phyloP scores from a whole-genome alignment of 1,140 invertebrate species.

The Zaprionus gabonicus region DNA sequence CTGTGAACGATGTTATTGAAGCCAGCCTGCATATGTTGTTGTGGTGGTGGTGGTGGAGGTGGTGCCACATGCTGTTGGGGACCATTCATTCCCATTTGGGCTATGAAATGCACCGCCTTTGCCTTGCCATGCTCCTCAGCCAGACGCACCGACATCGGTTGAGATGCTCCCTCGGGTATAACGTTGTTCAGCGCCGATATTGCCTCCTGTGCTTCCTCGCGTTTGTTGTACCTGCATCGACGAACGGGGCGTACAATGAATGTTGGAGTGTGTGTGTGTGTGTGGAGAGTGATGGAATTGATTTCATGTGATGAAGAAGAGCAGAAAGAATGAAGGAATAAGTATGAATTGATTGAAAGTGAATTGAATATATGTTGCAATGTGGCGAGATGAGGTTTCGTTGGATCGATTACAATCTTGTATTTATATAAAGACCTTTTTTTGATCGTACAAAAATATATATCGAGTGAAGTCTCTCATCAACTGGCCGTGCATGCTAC shows the following conservation, averaged over 20 bases:
- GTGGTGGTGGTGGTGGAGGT: constrained; percentile 36
- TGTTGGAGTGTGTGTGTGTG: constrained; percentile 10
- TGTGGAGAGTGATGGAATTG: background rate
- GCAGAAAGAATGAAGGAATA: constrained; percentile 13
- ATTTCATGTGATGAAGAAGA: background rate
- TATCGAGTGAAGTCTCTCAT: background rate
- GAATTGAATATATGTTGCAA: background rate
- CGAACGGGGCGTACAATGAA: constrained; percentile 9
- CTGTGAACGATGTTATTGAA: constrained; percentile 84
- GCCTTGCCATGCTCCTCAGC: constrained; percentile 97
- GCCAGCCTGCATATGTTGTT: constrained; percentile 63
- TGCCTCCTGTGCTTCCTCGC: constrained; percentile 94
- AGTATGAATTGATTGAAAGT: background rate
- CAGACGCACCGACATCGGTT: constrained; percentile 92
- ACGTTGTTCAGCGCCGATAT: constrained; percentile 94
- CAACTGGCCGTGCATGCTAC: constrained; percentile 33
- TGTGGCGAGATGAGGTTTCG: background rate
- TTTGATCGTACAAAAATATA: background rate
- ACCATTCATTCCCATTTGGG: constrained; percentile 72
- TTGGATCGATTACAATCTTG: constrained; percentile 6
- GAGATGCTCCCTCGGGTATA: constrained; percentile 92
- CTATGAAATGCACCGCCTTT: constrained; percentile 87
- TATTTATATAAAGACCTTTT: background rate
- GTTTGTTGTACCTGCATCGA: constrained; percentile 85
- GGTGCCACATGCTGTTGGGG: constrained; percentile 45